A percentile compares a stretch with the other conserved stretches of the same genome.
These are phyloP conservation scores for Taphrorychus bicolor DNA, from an alignment of 2,888 invertebrate genomes.

Conservation along the genomic window DNA sequence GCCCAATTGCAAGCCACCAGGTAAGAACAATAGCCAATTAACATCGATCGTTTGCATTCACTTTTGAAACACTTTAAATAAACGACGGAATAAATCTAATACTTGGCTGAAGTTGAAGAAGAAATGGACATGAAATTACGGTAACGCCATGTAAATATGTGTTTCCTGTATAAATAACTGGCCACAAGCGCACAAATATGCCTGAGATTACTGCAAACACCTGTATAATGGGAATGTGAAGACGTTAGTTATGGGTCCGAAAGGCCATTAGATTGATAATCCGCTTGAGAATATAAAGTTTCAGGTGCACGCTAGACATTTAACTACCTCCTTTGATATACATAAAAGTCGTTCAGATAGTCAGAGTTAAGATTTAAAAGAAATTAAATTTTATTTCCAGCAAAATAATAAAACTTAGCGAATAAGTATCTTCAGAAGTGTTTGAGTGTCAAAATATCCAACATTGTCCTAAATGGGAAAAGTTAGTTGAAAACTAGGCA, in stretches of 20 bases:
- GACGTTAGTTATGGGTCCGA: neutral
- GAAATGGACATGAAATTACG: neutral
- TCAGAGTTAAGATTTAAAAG: neutral
- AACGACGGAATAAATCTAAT: neutral
- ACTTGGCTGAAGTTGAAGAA: neutral
- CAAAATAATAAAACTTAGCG: too few relatives aligned
- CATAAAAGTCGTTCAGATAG: too few relatives aligned
- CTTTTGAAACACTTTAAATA: neutral
- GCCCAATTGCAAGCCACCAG: constrained; percentile 53
- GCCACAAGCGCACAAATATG: constrained; percentile 6
- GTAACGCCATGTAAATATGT: constrained; percentile 1
- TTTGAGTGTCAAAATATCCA: too few relatives aligned
- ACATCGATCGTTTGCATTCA: too few relatives aligned
- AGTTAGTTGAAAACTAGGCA: too few relatives aligned
- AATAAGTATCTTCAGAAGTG: too few relatives aligned
- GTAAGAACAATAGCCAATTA: too few relatives aligned
- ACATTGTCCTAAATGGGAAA: too few relatives aligned
- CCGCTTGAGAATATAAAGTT: neutral
- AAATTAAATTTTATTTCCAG: too few relatives aligned
- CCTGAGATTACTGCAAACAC: constrained; percentile 11
- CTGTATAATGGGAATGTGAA: constrained; percentile 5
- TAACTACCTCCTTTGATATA: neutral
- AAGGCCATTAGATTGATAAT: neutral
- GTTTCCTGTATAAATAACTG: constrained; percentile 15
- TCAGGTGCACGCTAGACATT: neutral